A percentile compares a stretch with the other conserved stretches of the same genome.
These are phyloP conservation scores for Ctenochaetus hawaiiensis DNA, from an alignment of 2,797 vertebrate species.

Conservation along the genomic window DNA sequence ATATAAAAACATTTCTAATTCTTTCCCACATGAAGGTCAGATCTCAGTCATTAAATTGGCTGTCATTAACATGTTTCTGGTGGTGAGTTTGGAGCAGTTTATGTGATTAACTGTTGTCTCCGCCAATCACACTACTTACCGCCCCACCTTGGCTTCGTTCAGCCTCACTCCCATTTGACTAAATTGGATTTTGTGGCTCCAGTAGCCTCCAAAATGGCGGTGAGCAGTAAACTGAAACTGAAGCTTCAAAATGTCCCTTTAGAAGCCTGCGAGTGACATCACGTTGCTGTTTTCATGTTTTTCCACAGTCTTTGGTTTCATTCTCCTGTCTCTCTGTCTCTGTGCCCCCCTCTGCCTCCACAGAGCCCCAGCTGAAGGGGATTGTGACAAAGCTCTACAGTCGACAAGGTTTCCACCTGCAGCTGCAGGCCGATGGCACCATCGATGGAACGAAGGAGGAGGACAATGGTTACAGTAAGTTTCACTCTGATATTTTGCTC, in stretches of 20 bases:
- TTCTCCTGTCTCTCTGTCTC: slow-evolving; percentile 27
- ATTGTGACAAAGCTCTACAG: slow-evolving; percentile 99
- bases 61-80: not conserved
- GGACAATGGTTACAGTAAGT: slow-evolving; percentile 98
- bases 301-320: slow-evolving; percentile 21
- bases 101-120: slow-evolving; percentile 7
- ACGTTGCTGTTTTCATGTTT: not conserved
- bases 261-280: not conserved
- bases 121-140: not conserved
- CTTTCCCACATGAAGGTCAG: not conserved
- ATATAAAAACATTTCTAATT: too few relatives aligned
- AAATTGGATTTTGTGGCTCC: slow-evolving; percentile 25
- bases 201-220: slow-evolving; percentile 10
- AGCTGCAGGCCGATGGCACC: slow-evolving; percentile 99
- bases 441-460: slow-evolving; percentile 99
- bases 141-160: not conserved
- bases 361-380: slow-evolving; percentile 99
- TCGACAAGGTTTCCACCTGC: slow-evolving; percentile 98
- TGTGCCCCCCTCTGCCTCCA: slow-evolving; percentile 33
- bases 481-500: slow-evolving; percentile 27
- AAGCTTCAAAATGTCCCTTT: slow-evolving; percentile 4
- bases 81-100: not conserved
- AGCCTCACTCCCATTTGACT: not conserved
- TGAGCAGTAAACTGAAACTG: not conserved
- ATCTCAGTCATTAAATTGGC: not conserved